Base-by-base conservation (phyloP, 1,140 invertebrate genomes). In the Marisa cornuarietis region DNA sequence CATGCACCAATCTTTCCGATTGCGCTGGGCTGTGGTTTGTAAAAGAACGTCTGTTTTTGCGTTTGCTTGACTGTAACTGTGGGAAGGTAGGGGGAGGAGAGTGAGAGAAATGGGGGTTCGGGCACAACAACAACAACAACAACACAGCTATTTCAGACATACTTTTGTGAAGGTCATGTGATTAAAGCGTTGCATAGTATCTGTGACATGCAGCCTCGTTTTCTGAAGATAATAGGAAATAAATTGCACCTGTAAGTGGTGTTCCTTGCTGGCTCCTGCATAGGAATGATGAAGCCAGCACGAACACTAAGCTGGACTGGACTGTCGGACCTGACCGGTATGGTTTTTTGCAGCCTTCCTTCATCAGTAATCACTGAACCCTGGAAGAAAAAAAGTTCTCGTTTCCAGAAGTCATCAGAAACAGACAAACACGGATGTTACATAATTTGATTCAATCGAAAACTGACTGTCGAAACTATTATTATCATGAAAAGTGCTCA, bases 231-330 rank as follows among this genome's bases (percentile, higher is more conserved):
- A 24, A 16, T 22, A 13, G 65, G 20, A n/a, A 42, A 24, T 22
- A 20, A 42, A 20, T 9, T 1, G 51, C 78, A 86, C 85, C 85
- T 86, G 85, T 71, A 82, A 14, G 71, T 52, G 1, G 88, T 90
- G 82, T 83, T 85, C 22, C 81, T 79, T 31, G 83, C 87, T 42
- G 87, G 86, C 52, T 82, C 82, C 82, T 91, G 90, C 58, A 87
- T 89, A 3, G 89, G 88, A 10, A 78, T 51, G 22, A 1, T 24
- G 18, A n/a, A 54, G 63, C 26, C 61, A 22, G 22, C 42, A 20
- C 51, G 49, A 20, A 26, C 51, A 54, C 76, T 24, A 18, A 76
- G 24, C 42, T 63, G 24, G 1, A 76, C n/a, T 26, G 75, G 42
- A 51, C 68, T 82, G 66, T 74, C 49, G 8, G 31, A 31, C 26